Percentiles rank a stretch among this genome's conserved stretches.
Evolutionary conservation across 2,797 vertebrate species (phyloP).

Genomic region (Pelobates cultripes): DNA sequence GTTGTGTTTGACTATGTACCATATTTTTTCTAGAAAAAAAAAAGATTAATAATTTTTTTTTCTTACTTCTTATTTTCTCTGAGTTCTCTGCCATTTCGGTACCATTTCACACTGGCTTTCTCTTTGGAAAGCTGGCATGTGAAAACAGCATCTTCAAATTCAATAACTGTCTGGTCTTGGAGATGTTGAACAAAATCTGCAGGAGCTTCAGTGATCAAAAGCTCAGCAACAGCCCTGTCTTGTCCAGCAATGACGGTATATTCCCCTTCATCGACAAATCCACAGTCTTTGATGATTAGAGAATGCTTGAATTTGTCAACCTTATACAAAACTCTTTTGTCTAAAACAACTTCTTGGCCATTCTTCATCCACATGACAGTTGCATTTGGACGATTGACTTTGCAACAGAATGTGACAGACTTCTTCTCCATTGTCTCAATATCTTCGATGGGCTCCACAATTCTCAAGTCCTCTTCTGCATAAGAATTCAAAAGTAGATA

Average conservation of each 20-base stretch:
- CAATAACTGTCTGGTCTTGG: slow-evolving; percentile 93
- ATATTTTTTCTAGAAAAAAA: too few species aligned
- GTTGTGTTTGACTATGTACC: too few species aligned
- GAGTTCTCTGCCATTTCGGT: slow-evolving; percentile 92
- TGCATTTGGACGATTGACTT: slow-evolving; percentile 89
- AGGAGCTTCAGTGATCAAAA: slow-evolving; percentile 95
- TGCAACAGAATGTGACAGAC: slow-evolving; percentile 91
- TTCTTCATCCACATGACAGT: slow-evolving; percentile 91
- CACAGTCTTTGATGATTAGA: slow-evolving; percentile 91
- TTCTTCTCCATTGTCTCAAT: slow-evolving; percentile 97
- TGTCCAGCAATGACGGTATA: slow-evolving; percentile 87
- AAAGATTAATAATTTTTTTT: neutral
- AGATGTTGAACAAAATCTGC: slow-evolving; percentile 88
- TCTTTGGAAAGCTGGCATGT: slow-evolving; percentile 92
- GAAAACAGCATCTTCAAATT: slow-evolving; percentile 94
- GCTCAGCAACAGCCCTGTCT: slow-evolving; percentile 88
- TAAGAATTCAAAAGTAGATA: slow-evolving; percentile 6
- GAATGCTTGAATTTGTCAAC: slow-evolving; percentile 94
- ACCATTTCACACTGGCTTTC: slow-evolving; percentile 94
- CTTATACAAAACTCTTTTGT: slow-evolving; percentile 85
- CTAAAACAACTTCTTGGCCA: slow-evolving; percentile 85
- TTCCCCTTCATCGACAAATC: slow-evolving; percentile 91
- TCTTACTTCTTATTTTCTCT: slow-evolving; percentile 91
- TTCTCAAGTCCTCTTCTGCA: slow-evolving; percentile 91
- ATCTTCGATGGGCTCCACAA: slow-evolving; percentile 90